These are phyloP conservation scores for Mola mola DNA, from an alignment of 2,113 vertebrate genomes.

Conservation along the genomic window DNA sequence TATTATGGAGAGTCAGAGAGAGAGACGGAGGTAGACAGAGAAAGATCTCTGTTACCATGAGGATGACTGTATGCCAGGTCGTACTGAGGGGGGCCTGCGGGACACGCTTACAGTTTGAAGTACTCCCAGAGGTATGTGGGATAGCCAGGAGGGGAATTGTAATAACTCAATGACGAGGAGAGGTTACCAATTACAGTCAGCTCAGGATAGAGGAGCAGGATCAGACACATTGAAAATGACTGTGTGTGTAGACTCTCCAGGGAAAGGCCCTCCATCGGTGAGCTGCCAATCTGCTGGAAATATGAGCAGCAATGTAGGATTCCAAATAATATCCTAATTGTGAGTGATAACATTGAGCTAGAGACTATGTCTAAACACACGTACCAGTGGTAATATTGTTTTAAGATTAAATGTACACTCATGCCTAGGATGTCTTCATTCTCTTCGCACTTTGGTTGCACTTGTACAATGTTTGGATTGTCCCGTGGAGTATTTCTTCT, in stretches of 20 bases:
- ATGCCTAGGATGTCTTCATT: conserved; percentile 35
- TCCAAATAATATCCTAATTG: conserved; percentile 62
- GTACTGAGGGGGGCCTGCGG: conserved; percentile 42
- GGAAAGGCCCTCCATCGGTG: conserved; percentile 46
- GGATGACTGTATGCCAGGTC: conserved; percentile 44
- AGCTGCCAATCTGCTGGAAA: conserved; percentile 53
- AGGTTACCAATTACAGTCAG: conserved; percentile 68
- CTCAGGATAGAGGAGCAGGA: conserved; percentile 54
- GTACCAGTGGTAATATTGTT: conserved; percentile 43
- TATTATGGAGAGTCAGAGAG: conserved; percentile 45
- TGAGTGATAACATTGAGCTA: conserved; percentile 49
- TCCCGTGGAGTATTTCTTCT: conserved; percentile 46
- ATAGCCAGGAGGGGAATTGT: conserved; percentile 64
- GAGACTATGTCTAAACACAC: conserved; percentile 37
- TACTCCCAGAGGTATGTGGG: conserved; percentile 57
- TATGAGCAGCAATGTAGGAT: conserved; percentile 58
- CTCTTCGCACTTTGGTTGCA: conserved; percentile 41
- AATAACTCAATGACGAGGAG: conserved; percentile 70
- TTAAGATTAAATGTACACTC: conserved; percentile 56
- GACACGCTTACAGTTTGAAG: conserved; percentile 57
- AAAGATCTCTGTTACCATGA: conserved; percentile 34
- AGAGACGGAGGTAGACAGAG: conserved; percentile 6
- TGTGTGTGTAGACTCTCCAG: conserved; percentile 54
- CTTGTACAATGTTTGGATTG: conserved; percentile 60
- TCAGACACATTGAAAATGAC: conserved; percentile 63